Conservation (phyloP, 2,888 invertebrate species). For the Liodrosophila aerea region DNA sequence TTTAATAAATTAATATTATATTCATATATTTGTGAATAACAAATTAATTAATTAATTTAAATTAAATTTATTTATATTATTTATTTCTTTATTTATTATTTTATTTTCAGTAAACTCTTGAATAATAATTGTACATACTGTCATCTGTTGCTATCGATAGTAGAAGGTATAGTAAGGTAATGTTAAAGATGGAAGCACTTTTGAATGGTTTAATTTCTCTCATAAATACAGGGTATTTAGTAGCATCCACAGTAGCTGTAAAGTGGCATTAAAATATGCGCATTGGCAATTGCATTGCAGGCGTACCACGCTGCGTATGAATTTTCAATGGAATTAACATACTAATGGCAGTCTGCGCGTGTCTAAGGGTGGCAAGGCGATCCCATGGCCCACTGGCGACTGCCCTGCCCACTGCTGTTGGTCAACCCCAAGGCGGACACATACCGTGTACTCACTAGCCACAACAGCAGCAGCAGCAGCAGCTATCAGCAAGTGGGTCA, state of each 20-base stretch:
- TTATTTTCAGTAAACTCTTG: too few species aligned
- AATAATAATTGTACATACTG: too few species aligned
- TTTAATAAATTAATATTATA: too few species aligned
- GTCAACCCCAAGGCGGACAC: not conserved
- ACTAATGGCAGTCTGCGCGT: constrained; percentile 55
- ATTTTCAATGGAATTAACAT: constrained; percentile 63
- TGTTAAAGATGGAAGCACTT: too few species aligned
- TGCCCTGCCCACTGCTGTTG: too few species aligned
- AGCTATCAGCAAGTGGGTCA: constrained; percentile 50
- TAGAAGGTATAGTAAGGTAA: too few species aligned
- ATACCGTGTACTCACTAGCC: not conserved
- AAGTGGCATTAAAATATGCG: constrained; percentile 61
- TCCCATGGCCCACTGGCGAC: constrained; percentile 36
- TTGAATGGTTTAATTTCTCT: too few species aligned
- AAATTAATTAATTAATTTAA: too few species aligned
- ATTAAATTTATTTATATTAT: too few species aligned
- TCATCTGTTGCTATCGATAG: too few species aligned
- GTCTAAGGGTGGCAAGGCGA: constrained; percentile 56
- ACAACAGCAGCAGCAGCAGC: not conserved
- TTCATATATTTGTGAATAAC: too few species aligned
- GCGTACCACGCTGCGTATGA: constrained; percentile 65
- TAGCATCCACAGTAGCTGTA: constrained; percentile 20
- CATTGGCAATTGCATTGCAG: constrained; percentile 62
- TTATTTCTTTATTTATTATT: too few species aligned
- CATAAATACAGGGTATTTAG: constrained; percentile 15